Conservation (phyloP, 2,113 vertebrate genomes). For the Noctilio leporinus region DNA sequence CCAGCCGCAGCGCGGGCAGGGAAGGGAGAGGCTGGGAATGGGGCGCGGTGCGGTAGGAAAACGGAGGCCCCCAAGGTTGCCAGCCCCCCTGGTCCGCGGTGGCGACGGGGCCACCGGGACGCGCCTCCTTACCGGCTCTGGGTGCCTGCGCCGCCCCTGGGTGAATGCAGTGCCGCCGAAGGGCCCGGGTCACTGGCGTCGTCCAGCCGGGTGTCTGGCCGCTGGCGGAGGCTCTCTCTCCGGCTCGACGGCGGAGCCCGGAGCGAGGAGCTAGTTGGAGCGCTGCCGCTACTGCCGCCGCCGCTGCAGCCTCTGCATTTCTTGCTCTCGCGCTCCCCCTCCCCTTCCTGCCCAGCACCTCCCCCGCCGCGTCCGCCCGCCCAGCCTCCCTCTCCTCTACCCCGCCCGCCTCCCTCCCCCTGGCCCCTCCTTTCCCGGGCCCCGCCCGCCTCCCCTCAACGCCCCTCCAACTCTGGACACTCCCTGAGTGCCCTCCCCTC, state of each 20-base stretch:
- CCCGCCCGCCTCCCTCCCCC: background rate
- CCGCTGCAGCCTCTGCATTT: slow-evolving; percentile 83
- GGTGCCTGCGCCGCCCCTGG: slow-evolving; percentile 60
- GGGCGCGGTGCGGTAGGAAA: background rate
- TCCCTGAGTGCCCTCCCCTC: background rate
- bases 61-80: background rate
- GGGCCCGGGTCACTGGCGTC: slow-evolving; percentile 69
- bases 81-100: background rate
- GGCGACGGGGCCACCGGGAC: background rate
- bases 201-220: slow-evolving; percentile 47
- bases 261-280: slow-evolving; percentile 81
- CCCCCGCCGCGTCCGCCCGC: slow-evolving; percentile 61
- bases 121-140: slow-evolving; percentile 71
- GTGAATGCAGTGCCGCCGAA: slow-evolving; percentile 57
- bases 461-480: slow-evolving; percentile 59
- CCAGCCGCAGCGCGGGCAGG: background rate
- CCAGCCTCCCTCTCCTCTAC: slow-evolving; percentile 18
- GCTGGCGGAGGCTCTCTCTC: slow-evolving; percentile 57
- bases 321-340: slow-evolving; percentile 78
- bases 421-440: slow-evolving; percentile 14
- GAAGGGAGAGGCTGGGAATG: background rate
- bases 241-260: slow-evolving; percentile 74
- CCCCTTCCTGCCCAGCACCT: slow-evolving; percentile 71
- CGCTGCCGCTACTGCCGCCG: slow-evolving; percentile 77
- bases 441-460: slow-evolving; percentile 3